These are phyloP conservation scores for Laterallus jamaicensis DNA, from an alignment of 2,113 vertebrate species.

Conservation along the genomic window DNA sequence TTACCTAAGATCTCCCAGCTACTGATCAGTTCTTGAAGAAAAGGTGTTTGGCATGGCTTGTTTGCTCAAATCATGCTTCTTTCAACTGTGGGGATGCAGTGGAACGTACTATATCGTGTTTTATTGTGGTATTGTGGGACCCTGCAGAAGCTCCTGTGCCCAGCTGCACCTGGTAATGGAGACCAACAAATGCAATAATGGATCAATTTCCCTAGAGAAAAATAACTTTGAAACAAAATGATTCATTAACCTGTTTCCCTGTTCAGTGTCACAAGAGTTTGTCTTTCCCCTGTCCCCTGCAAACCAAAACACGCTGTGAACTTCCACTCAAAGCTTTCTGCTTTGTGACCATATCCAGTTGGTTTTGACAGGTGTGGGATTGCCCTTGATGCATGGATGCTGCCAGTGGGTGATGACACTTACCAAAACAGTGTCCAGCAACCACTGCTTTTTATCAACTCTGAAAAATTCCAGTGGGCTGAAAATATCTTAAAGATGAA, in stretches of 20 bases:
- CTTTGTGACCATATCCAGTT: not conserved
- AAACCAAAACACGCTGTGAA: not conserved
- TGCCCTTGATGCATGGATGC: slow-evolving; percentile 93
- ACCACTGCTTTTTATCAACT: slow-evolving; percentile 95
- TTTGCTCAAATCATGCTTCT: not conserved
- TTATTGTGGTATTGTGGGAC: not conserved
- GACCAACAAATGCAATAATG: not conserved
- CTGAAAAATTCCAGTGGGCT: slow-evolving; percentile 89
- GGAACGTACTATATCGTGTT: not conserved
- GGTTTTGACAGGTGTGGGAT: slow-evolving; percentile 84
- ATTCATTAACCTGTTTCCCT: not conserved
- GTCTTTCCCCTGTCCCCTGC: not conserved
- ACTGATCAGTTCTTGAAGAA: not conserved
- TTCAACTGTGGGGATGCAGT: not conserved
- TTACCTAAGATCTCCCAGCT: not conserved
- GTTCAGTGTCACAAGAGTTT: not conserved
- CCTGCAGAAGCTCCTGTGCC: not conserved
- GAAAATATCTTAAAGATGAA: slow-evolving; percentile 85
- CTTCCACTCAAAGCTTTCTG: not conserved
- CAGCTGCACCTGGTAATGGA: not conserved
- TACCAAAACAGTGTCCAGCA: slow-evolving; percentile 81
- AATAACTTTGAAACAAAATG: not conserved
- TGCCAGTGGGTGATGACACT: slow-evolving; percentile 83
- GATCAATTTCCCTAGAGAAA: not conserved
- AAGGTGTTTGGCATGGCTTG: not conserved